Base-by-base conservation (phyloP, 1,140 invertebrate species). In the Papilio xuthus region DNA sequence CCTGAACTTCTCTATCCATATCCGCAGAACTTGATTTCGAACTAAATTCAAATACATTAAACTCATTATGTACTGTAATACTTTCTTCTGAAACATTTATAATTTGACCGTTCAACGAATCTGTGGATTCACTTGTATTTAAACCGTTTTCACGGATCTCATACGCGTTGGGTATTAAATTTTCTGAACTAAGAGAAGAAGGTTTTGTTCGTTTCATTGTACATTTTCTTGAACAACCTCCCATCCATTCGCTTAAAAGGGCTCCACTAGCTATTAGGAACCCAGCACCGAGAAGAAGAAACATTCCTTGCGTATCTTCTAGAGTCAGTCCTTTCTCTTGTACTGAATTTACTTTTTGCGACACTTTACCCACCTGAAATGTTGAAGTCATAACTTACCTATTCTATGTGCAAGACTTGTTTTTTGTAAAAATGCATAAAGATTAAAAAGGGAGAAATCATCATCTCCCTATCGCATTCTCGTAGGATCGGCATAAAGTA, bases 301-400 rank as follows among this genome's bases (percentile, higher is more conserved):
- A 97, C 96, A 97, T 97, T 8, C 97, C 97, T 92, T 97, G 96
- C 2, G 96, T 97, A 80, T 97, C 96, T 84, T 96, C 96, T 50
- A 97, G 91, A 0, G 96, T 96, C 28, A 97, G 84, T 67, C 96
- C 95, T 75, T 96, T 94, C 87, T 97, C 96, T 90, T 96, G 95
- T 15, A 94, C 88, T 78, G 93, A 84, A 77, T 94, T 79, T 81
- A 91, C 82, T 87, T 93, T 89, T 20, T 89, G 44, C 4, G 80
- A 78, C 50, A 85, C 83, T 23, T 78, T 79, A 18, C 76, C 82
- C 2, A 83, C 90, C 92, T 93, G 77, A 50, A 85, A 79, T n/a
- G 8, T 80, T 15, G 23, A 50, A 67, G 60, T 67, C 4, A 23
- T 60, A 67, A 77, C 69, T 10, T 75, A 67, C 6, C n/a, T 53